Percentiles rank a stretch among this genome's conserved stretches.
These are phyloP conservation scores for Piprites chloris DNA, from an alignment of 2,113 vertebrate species.

Conservation along the genomic window DNA sequence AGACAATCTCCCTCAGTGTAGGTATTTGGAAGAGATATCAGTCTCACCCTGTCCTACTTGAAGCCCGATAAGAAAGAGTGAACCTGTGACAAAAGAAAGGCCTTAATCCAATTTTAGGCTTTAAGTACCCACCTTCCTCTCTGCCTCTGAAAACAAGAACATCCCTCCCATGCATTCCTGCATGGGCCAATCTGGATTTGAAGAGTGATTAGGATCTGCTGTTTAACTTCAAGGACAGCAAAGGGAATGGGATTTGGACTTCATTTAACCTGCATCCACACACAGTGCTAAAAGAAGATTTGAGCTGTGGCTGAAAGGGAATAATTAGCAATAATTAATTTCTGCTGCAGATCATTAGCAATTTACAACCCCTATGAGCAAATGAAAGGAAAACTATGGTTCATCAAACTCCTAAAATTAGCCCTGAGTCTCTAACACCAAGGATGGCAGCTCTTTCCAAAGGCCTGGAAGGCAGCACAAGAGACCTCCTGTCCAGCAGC, in stretches of 20 bases:
- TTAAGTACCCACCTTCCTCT: background rate
- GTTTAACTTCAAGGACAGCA: constrained; percentile 6
- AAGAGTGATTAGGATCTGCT: background rate
- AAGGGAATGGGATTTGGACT: background rate
- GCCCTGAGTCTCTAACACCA: background rate
- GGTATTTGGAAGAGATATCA: background rate
- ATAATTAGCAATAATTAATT: constrained; percentile 58
- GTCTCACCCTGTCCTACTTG: background rate
- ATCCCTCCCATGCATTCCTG: background rate
- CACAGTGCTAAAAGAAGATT: background rate
- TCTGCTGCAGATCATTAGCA: constrained; percentile 24
- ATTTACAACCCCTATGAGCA: constrained; percentile 26
- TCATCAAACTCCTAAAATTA: constrained; percentile 42
- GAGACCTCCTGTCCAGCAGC: background rate
- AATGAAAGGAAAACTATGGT: constrained; percentile 40
- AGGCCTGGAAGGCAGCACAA: background rate
- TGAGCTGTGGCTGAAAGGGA: constrained; percentile 20
- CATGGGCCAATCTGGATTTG: background rate
- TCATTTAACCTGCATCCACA: constrained; percentile 1
- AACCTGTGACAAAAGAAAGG: background rate
- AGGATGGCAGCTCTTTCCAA: background rate
- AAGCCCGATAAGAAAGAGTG: background rate
- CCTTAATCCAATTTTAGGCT: background rate
- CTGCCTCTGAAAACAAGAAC: background rate
- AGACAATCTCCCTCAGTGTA: background rate